Conservation (phyloP, 1,140 invertebrate genomes). For the Nylanderia fulva region DNA sequence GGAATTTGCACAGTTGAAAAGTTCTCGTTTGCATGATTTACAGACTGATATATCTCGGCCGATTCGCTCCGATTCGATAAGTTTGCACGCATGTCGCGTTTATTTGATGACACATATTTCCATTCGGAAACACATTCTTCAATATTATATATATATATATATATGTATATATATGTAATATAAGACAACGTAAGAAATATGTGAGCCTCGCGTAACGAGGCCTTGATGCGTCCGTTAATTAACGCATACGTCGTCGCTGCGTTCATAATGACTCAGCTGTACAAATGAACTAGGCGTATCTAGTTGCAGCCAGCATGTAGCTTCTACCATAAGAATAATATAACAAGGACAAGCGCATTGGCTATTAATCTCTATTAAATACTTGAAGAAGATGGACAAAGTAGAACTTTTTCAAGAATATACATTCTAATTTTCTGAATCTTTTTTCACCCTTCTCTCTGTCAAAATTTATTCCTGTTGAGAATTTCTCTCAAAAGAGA, state of each 20-base stretch:
- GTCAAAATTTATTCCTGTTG: background rate
- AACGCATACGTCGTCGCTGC: conserved; percentile 59
- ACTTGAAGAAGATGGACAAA: background rate
- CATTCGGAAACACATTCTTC: background rate
- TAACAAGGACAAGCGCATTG: background rate
- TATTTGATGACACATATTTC: background rate
- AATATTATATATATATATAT: too few relatives aligned
- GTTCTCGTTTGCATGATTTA: background rate
- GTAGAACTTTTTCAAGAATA: too few relatives aligned
- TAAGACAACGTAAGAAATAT: conserved; percentile 6
- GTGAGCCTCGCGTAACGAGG: conserved; percentile 56
- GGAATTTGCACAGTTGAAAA: conserved; percentile 25
- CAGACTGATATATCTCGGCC: background rate
- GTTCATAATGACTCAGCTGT: conserved; percentile 78
- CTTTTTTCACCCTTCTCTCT: too few relatives aligned
- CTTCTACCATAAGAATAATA: background rate
- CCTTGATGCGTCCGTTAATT: conserved; percentile 79
- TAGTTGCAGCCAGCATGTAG: background rate
- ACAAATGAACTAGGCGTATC: conserved; percentile 72
- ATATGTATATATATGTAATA: too few relatives aligned
- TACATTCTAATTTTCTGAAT: too few relatives aligned
- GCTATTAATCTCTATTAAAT: background rate
- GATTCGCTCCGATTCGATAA: too few relatives aligned
- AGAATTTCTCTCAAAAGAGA: background rate
- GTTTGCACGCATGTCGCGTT: background rate